phyloP scores from a whole-genome alignment of 2,113 vertebrate species.

The Meleagris gallopavo region DNA sequence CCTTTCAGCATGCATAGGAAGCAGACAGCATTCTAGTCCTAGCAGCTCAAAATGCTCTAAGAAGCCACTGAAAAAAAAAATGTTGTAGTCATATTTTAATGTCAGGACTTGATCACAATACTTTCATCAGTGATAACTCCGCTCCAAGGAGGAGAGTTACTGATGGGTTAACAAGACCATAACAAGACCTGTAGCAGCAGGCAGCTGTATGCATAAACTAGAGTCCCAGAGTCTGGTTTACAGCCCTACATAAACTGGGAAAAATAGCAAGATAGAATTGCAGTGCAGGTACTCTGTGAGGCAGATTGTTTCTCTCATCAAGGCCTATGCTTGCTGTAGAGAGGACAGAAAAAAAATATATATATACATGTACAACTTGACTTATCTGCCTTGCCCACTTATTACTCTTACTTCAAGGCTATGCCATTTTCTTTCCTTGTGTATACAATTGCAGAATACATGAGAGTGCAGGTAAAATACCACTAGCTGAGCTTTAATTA shows the following conservation, averaged over 20 bases:
- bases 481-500: not conserved
- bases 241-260: not conserved
- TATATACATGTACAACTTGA: too few relatives aligned
- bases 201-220: not conserved
- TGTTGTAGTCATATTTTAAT: not conserved
- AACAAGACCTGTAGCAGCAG: not conserved
- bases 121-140: not conserved
- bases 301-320: not conserved
- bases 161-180: not conserved
- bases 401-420: not conserved
- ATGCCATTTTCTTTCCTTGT: not conserved
- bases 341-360: not conserved
- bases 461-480: constrained; percentile 29
- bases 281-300: not conserved
- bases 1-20: not conserved
- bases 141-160: not conserved
- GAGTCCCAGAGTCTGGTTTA: not conserved
- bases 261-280: not conserved
- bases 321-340: not conserved
- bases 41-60: not conserved
- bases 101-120: not conserved
- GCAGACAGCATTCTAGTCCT: not conserved
- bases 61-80: not conserved
- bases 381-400: not conserved
- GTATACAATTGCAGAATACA: not conserved